A percentile compares a stretch with the other conserved stretches of the same genome.
Conservation (phyloP, 2,888 invertebrate genomes). For the Pycnomerus fuliginosus region DNA sequence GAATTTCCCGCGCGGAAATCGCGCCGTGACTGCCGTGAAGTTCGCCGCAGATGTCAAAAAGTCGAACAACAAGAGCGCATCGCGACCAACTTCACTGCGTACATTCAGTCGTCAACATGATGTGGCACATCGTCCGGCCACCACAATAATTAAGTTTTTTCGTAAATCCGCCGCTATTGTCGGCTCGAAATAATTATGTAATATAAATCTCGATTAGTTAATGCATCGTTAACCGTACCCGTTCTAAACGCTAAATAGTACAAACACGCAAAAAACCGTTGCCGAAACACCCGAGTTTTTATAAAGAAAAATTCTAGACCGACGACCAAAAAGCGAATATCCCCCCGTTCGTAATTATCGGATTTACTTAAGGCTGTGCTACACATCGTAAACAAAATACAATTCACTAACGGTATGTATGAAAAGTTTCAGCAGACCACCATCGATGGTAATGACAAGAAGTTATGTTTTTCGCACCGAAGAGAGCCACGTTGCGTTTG, state of each 20-base stretch:
- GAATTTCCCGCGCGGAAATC: conserved; percentile 39
- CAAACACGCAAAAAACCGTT: conserved; percentile 51
- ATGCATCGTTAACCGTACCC: conserved; percentile 48
- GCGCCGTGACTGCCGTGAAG: conserved; percentile 19
- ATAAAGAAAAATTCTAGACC: conserved; percentile 18
- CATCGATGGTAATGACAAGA: too few relatives aligned
- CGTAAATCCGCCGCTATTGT: conserved; percentile 46
- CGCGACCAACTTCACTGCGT: conserved; percentile 25
- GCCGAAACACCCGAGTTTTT: conserved; percentile 42
- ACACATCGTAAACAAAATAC: conserved; percentile 41
- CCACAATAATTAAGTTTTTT: conserved; percentile 53
- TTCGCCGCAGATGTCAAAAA: conserved; percentile 25
- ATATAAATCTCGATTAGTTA: conserved; percentile 47
- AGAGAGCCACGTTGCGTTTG: too few relatives aligned
- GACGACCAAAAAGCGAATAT: conserved; percentile 39
- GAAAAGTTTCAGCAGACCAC: too few relatives aligned
- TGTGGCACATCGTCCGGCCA: conserved; percentile 55
- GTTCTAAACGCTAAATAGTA: conserved; percentile 50
- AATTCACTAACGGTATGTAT: too few relatives aligned
- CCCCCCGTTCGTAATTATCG: conserved; percentile 34
- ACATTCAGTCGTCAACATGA: conserved; percentile 53
- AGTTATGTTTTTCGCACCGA: too few relatives aligned
- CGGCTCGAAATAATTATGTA: conserved; percentile 52
- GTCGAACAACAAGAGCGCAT: conserved; percentile 20
- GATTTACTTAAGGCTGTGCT: conserved; percentile 44